A percentile compares a stretch with the other conserved stretches of the same genome.
These are phyloP conservation scores for Drosophila kepulauana DNA, from an alignment of 1,140 invertebrate species.

Conservation along the genomic window DNA sequence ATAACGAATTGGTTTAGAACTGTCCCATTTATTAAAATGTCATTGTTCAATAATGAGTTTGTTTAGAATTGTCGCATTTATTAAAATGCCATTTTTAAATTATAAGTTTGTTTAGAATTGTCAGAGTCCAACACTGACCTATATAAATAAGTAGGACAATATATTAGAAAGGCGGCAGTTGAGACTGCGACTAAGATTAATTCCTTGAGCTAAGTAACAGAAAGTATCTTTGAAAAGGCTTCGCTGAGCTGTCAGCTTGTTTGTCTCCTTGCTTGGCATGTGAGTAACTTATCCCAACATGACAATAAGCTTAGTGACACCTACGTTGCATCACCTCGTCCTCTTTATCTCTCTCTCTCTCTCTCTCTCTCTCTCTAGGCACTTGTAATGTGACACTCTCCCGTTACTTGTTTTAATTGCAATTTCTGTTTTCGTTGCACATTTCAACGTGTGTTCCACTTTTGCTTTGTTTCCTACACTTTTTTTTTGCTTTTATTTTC, in stretches of 20 bases:
- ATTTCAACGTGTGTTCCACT: conserved; percentile 40
- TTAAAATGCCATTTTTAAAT: too few species aligned
- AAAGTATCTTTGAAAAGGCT: not conserved
- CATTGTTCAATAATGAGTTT: too few species aligned
- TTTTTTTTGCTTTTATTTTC: conserved; percentile 33
- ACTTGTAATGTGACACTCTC: not conserved
- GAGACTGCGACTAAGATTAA: conserved; percentile 8
- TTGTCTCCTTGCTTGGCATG: conserved; percentile 13
- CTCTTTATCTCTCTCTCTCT: not conserved
- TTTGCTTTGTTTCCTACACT: conserved; percentile 10
- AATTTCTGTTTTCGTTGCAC: conserved; percentile 39
- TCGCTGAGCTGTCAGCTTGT: conserved; percentile 10
- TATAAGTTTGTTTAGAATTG: too few species aligned
- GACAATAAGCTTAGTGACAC: conserved; percentile 46
- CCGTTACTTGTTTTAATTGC: conserved; percentile 42
- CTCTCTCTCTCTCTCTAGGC: not conserved
- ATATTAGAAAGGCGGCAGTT: not conserved
- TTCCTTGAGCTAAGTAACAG: conserved; percentile 23
- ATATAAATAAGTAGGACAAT: not conserved
- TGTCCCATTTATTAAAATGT: too few species aligned
- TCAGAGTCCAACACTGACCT: too few species aligned
- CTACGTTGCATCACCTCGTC: not conserved
- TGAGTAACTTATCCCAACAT: conserved; percentile 25
- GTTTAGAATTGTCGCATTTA: too few species aligned
- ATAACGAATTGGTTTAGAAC: too few species aligned